Conservation (phyloP, 2,113 vertebrate species). For the Setophaga petechia region DNA sequence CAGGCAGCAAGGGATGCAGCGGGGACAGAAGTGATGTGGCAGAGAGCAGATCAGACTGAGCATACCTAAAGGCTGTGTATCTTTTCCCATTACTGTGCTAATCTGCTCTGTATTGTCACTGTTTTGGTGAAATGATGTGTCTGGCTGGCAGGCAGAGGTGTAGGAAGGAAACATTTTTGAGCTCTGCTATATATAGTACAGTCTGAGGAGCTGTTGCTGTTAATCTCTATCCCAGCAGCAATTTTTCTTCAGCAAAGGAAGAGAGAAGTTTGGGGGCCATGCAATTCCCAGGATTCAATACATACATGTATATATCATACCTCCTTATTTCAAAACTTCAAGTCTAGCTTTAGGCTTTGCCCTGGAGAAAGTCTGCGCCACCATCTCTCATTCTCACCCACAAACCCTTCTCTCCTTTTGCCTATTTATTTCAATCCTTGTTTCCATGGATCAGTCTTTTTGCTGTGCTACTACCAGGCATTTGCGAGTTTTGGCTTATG, state of each 20-base stretch:
- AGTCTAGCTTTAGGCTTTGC: background rate
- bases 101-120: background rate
- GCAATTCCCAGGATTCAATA: background rate
- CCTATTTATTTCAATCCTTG: background rate
- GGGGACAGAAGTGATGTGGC: background rate
- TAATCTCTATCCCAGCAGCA: background rate
- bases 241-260: background rate
- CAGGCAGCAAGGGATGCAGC: background rate
- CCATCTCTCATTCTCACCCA: background rate
- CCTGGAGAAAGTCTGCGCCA: background rate
- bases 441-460: background rate
- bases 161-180: background rate
- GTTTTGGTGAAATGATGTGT: rapidly evolving
- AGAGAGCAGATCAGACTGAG: background rate
- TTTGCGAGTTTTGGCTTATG: background rate
- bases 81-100: background rate
- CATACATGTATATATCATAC: too few species aligned
- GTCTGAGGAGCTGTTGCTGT: background rate
- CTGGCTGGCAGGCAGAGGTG: background rate
- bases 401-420: background rate
- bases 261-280: background rate
- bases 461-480: background rate
- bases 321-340: background rate
- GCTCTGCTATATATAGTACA: background rate
- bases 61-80: background rate